Evolutionary conservation across 2,113 vertebrate genomes (phyloP).

Genomic region (Nerophis ophidion): DNA sequence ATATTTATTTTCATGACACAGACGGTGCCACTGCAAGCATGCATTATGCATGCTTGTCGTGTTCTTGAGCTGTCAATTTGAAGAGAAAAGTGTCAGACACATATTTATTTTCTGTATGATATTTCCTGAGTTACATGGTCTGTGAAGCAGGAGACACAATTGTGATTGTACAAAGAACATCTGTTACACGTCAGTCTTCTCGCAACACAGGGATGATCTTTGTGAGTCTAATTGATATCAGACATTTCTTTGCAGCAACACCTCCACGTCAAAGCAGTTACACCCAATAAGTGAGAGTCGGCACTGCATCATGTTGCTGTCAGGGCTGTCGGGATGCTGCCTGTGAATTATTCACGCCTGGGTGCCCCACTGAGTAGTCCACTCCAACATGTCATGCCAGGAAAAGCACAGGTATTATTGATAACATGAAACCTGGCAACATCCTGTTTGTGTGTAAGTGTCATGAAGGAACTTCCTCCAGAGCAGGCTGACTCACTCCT

Average conservation of each 20-base stretch:
- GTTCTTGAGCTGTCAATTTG: not conserved
- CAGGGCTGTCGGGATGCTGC: slow-evolving; percentile 8
- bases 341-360: slow-evolving; percentile 9
- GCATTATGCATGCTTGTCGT: too few relatives aligned
- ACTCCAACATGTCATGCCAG: slow-evolving; percentile 6
- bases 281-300: not conserved
- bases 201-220: not conserved
- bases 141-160: not conserved
- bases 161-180: not conserved
- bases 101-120: not conserved
- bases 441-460: slow-evolving; percentile 1
- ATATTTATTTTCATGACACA: too few relatives aligned
- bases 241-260: not conserved
- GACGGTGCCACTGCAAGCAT: too few relatives aligned
- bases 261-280: slow-evolving; percentile 7
- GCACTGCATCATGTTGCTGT: slow-evolving; percentile 1
- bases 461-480: not conserved
- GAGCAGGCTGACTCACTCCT: not conserved
- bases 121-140: not conserved
- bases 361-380: slow-evolving; percentile 5
- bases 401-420: slow-evolving; percentile 12
- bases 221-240: slow-evolving; percentile 7
- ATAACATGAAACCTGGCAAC: not conserved
- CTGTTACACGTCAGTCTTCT: not conserved
- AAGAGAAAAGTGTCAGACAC: not conserved